Conservation (phyloP, 2,113 vertebrate genomes). For the Nycticorax nycticorax region DNA sequence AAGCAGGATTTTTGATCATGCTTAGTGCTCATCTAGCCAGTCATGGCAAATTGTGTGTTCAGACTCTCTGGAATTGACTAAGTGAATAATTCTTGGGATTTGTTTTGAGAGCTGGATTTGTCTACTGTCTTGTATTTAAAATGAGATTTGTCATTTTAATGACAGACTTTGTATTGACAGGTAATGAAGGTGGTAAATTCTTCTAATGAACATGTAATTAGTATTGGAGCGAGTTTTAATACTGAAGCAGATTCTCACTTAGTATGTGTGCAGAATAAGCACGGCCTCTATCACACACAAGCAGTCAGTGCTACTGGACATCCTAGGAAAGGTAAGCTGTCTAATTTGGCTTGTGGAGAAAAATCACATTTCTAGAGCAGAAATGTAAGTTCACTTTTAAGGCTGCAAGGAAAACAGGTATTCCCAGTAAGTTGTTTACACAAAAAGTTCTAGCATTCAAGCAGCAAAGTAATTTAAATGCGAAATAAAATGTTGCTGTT, state of each 20-base stretch:
- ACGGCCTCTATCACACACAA: constrained; percentile 89
- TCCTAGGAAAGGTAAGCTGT: constrained; percentile 84
- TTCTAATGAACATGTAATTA: constrained; percentile 93
- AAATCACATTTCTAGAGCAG: neutral
- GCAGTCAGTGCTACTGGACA: constrained; percentile 85
- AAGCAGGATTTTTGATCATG: neutral
- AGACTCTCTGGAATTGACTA: neutral
- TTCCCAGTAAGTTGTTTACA: neutral
- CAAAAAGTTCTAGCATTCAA: neutral
- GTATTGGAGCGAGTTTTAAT: constrained; percentile 89
- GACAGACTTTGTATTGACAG: constrained; percentile 64
- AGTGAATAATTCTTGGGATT: neutral
- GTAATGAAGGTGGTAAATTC: constrained; percentile 88
- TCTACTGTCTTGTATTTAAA: neutral
- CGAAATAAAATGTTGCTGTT: neutral
- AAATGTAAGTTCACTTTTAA: neutral
- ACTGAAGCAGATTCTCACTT: constrained; percentile 90
- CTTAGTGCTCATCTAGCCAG: neutral
- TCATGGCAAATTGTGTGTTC: neutral
- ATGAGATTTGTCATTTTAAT: neutral
- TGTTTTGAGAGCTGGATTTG: neutral
- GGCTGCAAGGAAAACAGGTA: neutral
- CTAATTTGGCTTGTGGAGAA: neutral
- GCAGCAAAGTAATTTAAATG: neutral
- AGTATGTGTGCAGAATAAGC: constrained; percentile 88